Base-by-base conservation (phyloP, 2,797 vertebrate genomes). In the Lagodon rhomboides region DNA sequence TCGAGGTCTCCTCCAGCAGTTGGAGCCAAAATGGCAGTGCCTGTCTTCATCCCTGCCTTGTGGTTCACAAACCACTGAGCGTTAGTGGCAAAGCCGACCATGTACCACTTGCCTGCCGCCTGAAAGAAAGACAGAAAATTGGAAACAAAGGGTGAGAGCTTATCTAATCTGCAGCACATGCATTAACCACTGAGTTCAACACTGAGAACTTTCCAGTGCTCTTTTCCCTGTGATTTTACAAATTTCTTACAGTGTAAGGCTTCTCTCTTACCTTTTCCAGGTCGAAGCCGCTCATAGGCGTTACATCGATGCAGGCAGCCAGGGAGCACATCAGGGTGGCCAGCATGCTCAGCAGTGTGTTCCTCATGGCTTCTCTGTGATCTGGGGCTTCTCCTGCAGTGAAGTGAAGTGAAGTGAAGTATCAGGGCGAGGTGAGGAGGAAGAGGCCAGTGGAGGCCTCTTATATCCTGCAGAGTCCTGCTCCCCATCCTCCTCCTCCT, bases 101-200 rank as follows among this genome's bases (percentile, higher is more conserved):
- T 84, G 93, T 95, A 97, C 98, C 98, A 99, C 71, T 82, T 96
- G 20, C 98, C 98, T 1, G 89, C 60, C 72, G 98, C 88, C 98
- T 99, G 82, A 77, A 25, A 12, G 22, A 73, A 38, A 50, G 15
- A 46, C 15, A 59, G 46, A 53, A 23, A 16, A n/a, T 16, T 5
- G 5, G 43, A 2, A 25, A 64, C 23, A 59, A 46, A 53, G 11
- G 15, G 55, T 18, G 9, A 22, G 3, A 38, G 6, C 12, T 25
- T 43, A 65, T 27, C n/a, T 55, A 25, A 49, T n/a, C 30, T 69
- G 47, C 59, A 44, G 16, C 25, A 56, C 43, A 38, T 43, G 0
- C 10, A n/a, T 11, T 2, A 11, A 8, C 10, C 38, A 38, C 10
- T 38, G 38, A 38, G 38, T 38, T 38, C 38, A 38, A 38, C 3